These are phyloP conservation scores for Tricholaema leucomelas DNA, from an alignment of 2,113 vertebrate genomes.

Conservation along the genomic window DNA sequence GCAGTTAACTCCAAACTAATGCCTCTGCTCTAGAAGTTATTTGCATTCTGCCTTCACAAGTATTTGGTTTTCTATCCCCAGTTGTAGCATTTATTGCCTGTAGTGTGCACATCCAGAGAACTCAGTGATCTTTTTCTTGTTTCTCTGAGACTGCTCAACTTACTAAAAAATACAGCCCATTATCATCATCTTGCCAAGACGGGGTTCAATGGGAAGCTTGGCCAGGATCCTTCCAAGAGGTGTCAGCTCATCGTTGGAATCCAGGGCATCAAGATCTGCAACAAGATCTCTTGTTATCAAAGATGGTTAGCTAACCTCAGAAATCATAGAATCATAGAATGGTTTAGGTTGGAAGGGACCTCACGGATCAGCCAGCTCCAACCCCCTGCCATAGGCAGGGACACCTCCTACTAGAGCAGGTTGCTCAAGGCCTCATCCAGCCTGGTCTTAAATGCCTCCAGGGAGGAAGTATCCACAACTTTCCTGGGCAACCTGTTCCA, in stretches of 20 bases:
- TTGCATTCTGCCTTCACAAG: neutral
- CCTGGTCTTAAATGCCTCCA: too few relatives aligned
- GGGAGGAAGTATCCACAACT: too few relatives aligned
- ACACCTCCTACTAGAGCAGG: too few relatives aligned
- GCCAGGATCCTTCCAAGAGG: constrained; percentile 93
- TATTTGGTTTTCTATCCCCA: neutral
- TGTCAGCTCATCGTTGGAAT: constrained; percentile 91
- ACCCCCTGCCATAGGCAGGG: too few relatives aligned
- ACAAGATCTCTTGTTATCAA: constrained; percentile 28
- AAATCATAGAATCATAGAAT: too few relatives aligned
- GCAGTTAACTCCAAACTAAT: neutral
- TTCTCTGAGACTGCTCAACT: constrained; percentile 47
- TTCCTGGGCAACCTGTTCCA: too few relatives aligned
- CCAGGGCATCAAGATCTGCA: constrained; percentile 92
- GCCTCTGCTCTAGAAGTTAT: neutral
- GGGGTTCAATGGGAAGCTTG: constrained; percentile 93
- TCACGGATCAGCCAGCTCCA: too few relatives aligned
- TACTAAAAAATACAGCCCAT: constrained; percentile 97
- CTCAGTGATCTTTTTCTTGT: neutral
- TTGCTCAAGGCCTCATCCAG: too few relatives aligned
- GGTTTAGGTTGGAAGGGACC: too few relatives aligned
- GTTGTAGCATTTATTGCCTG: neutral
- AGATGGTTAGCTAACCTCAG: neutral
- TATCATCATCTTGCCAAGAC: constrained; percentile 98
- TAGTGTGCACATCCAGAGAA: neutral